Conservation (phyloP, 1,140 invertebrate species). For the Cepaea nemoralis region DNA sequence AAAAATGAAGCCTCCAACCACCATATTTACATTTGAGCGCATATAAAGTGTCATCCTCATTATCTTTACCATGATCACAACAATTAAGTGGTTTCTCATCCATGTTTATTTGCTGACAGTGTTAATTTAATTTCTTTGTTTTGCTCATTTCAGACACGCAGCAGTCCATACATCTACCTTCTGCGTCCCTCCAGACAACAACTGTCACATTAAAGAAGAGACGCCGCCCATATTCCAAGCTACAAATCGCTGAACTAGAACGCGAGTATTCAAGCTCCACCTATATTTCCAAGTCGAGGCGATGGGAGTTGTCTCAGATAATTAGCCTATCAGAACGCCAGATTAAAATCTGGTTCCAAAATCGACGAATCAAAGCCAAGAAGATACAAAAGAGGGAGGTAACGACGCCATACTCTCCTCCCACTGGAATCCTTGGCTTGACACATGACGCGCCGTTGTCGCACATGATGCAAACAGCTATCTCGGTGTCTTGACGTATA, state of each 20-base stretch:
- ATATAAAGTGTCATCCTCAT: too few relatives aligned
- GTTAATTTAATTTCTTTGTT: too few relatives aligned
- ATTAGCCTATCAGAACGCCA: constrained; percentile 94
- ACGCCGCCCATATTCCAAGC: constrained; percentile 93
- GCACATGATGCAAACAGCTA: constrained; percentile 35
- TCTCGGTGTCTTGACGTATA: constrained; percentile 8
- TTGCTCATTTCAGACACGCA: constrained; percentile 63
- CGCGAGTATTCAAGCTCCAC: constrained; percentile 96
- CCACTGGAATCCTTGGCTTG: not conserved
- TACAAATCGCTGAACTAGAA: constrained; percentile 93
- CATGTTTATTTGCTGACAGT: too few relatives aligned
- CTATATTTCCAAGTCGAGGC: constrained; percentile 92
- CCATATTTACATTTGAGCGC: too few relatives aligned
- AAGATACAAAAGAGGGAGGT: constrained; percentile 67
- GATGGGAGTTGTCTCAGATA: constrained; percentile 92
- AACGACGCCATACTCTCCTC: constrained; percentile 13
- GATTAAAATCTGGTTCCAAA: constrained; percentile 97
- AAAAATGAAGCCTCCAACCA: too few relatives aligned
- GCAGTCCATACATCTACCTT: constrained; percentile 64
- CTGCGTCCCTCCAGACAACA: constrained; percentile 63
- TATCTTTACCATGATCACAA: too few relatives aligned
- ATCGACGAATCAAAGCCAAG: constrained; percentile 96
- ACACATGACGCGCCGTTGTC: not conserved
- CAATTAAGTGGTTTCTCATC: too few relatives aligned
- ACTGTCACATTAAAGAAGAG: constrained; percentile 77